Base-by-base conservation (phyloP, 1,140 invertebrate genomes). In the Neocloeon triangulifer region DNA sequence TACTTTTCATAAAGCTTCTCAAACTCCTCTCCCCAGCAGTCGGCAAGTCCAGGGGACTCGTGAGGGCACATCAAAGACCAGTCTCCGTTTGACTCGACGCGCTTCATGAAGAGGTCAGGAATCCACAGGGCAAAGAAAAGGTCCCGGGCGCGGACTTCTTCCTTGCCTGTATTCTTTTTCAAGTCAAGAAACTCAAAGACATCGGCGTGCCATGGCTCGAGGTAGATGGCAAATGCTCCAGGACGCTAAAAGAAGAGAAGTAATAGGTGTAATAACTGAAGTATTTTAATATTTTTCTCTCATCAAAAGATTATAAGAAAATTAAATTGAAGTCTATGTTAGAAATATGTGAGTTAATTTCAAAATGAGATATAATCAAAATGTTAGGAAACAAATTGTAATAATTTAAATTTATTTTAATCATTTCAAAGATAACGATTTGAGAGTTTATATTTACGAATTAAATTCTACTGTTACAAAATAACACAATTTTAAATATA, bases 121-220 rank as follows among this genome's bases (percentile, higher is more conserved):
- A 98, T 86, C 95, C 95, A 99, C 7, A 98, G 48, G 10, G 78
- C 95, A 51, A 91, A 96, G 51, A 98, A 98, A n/a, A 99, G 55
- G 55, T 98, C 94, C 37, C 92, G 63, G 1, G 91, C 92, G 34
- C 89, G 58, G 18, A 74, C 55, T 54, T 96, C 88, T 52, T 96
- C 92, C 46, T 82, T 82, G 20, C 86, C 88, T 28, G 79, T 89
- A 51, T 97, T 96, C 46, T 92, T 95, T 40, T 77, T 84, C 19
- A 95, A 56, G 48, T 94, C 80, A 25, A 96, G 53, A 56, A 95
- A 97, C 35, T 92, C 85, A 53, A 94, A 92, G 30, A 99, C 65
- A 54, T 98, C 92, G 0, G 88, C 73, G 59, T 99, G 95, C 95
- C 95, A 99, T 2, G 95, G 94, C 52, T 99, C 95, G 14, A 99